A percentile compares a stretch with the other conserved stretches of the same genome.
phyloP scores from a whole-genome alignment of 2,113 vertebrate genomes.

The Coreoperca whiteheadi region DNA sequence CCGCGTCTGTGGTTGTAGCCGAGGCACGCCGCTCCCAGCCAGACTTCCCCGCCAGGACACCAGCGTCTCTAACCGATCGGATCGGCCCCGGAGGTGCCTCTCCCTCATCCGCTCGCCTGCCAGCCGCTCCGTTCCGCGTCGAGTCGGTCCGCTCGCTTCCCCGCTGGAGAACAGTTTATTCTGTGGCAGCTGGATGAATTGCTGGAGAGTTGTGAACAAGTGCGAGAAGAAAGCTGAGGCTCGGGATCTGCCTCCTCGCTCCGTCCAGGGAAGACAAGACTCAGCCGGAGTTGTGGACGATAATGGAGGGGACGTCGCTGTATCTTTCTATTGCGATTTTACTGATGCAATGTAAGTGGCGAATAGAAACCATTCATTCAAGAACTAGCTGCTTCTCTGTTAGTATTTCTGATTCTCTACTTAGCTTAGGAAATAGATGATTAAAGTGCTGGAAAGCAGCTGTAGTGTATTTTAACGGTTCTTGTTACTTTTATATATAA shows the following conservation, averaged over 20 bases:
- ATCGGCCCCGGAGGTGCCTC: slow-evolving; percentile 38
- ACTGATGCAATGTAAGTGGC: slow-evolving; percentile 79
- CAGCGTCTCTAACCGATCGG: background rate
- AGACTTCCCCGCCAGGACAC: background rate
- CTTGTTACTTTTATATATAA: background rate
- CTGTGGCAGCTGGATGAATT: slow-evolving; percentile 77
- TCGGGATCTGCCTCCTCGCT: slow-evolving; percentile 60
- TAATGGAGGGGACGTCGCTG: slow-evolving; percentile 76
- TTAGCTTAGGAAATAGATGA: background rate
- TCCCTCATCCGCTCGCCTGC: slow-evolving; percentile 1
- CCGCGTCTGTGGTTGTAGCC: slow-evolving; percentile 16
- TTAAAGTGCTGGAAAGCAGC: background rate
- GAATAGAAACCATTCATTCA: slow-evolving; percentile 10
- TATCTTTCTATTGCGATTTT: slow-evolving; percentile 68
- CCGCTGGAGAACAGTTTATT: slow-evolving; percentile 34
- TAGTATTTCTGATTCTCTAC: background rate
- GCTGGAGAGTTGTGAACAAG: slow-evolving; percentile 77
- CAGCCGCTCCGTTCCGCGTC: background rate
- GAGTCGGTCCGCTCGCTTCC: slow-evolving; percentile 21
- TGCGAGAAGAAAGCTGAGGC: slow-evolving; percentile 68
- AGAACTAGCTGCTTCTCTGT: background rate
- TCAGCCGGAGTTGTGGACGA: slow-evolving; percentile 59
- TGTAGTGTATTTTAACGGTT: background rate
- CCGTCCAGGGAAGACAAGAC: slow-evolving; percentile 60
- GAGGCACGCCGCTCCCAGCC: slow-evolving; percentile 21